phyloP scores from a whole-genome alignment of 2,113 vertebrate genomes.

The Dicerorhinus sumatrensis region DNA sequence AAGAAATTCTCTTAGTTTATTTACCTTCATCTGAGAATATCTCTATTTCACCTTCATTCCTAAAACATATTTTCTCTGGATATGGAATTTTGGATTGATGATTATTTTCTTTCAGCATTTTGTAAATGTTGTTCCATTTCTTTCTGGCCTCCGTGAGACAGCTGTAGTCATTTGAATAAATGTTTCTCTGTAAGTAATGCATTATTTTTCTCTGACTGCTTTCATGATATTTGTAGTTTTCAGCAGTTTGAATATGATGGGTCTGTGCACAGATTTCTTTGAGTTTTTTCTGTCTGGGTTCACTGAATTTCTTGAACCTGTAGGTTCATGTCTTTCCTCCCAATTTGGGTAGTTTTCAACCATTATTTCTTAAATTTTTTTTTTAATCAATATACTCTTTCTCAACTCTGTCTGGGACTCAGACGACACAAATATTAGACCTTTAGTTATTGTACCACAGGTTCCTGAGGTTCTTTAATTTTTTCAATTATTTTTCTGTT shows the following conservation, averaged over 20 bases:
- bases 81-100: constrained; percentile 31
- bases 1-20: constrained; percentile 35
- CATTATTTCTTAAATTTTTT: neutral
- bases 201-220: neutral
- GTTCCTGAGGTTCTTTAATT: neutral
- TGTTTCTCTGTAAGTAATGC: neutral
- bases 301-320: neutral
- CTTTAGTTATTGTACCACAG: neutral
- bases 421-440: neutral
- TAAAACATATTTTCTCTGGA: constrained; percentile 32
- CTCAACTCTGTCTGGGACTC: neutral
- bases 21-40: constrained; percentile 1
- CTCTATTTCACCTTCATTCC: neutral
- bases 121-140: constrained; percentile 9
- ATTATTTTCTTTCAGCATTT: constrained; percentile 45
- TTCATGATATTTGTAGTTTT: constrained; percentile 18
- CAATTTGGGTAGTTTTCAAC: neutral
- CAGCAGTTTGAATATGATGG: neutral
- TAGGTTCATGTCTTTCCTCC: neutral
- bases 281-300: constrained; percentile 17
- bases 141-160: constrained; percentile 34
- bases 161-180: constrained; percentile 25
- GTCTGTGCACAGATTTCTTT: neutral
- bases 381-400: neutral
- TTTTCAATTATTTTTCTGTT: neutral